Evolutionary conservation across 2,797 vertebrate genomes (phyloP), one percentile per base, ranked within the genome.

Genomic region (Takifugu rubripes): DNA sequence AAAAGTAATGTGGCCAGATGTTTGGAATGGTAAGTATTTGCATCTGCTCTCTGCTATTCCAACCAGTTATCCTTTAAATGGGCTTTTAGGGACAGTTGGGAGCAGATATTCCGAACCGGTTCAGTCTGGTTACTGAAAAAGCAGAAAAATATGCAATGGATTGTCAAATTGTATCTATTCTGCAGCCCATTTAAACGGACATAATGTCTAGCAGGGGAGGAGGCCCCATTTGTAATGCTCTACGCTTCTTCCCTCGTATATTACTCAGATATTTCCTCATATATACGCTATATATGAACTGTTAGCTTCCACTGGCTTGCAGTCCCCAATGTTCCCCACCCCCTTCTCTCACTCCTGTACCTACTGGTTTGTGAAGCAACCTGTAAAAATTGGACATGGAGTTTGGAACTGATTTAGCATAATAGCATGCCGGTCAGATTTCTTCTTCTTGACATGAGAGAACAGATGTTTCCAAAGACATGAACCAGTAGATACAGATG

Each of bases 351-450:
- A 86, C 85, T 80, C 81, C 67, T 87, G 88, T 90, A 87, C 87
- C 88, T 91, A 88, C 87, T 92, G 89, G 88, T 92, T 87, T 90
- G 86, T 84, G 75, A 77, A 75, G 84, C 88, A 90, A 89, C 88
- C 88, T 84, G 63, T 84, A 85, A 83, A 40, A 77, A 86, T 69
- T 88, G 86, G 85, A 88, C 74, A 88, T 84, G 86, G 83, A 89
- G 83, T 73, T 73, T 83, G 60, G 64, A 75, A 66, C 21, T 75
- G 25, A 49, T 21, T 26, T 54, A 48, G 10, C 21, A 58, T 50
- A 10, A 54, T 36, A 45, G 42, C 54, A 25, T 46, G 64, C 44
- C 59, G 60, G 56, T 73, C 6, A 7, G 10, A 12, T 10, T 51
- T 10, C 7, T 31, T 51, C 27, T 68, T 53, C 60, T 25, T 4